phyloP scores from a whole-genome alignment of 2,797 vertebrate species.

The Sebastes hubbsi region DNA sequence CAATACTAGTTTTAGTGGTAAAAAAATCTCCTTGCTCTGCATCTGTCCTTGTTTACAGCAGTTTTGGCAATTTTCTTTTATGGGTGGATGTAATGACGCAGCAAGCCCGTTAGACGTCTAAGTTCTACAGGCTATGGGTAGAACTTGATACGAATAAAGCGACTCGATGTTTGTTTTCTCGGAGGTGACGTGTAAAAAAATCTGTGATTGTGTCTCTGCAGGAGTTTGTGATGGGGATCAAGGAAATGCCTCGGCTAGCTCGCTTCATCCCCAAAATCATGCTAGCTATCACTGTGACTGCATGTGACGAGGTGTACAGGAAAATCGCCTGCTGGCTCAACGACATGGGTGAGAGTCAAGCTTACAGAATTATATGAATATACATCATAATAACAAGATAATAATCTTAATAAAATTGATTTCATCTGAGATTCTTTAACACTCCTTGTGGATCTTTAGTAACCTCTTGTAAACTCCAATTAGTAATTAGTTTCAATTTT shows the following conservation, averaged over 20 bases:
- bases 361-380: not conserved
- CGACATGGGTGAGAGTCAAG: slow-evolving; percentile 89
- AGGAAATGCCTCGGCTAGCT: slow-evolving; percentile 90
- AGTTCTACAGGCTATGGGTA: not conserved
- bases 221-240: slow-evolving; percentile 95
- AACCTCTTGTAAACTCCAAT: not conserved
- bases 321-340: slow-evolving; percentile 98
- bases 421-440: not conserved
- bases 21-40: not conserved
- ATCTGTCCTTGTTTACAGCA: not conserved
- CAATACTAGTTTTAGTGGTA: not conserved
- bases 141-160: not conserved
- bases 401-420: not conserved
- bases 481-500: not conserved
- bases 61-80: not conserved
- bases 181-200: not conserved
- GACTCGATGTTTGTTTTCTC: not conserved
- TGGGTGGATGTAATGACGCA: not conserved
- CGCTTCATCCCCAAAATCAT: slow-evolving; percentile 95
- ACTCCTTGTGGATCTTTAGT: not conserved
- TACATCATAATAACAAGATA: not conserved
- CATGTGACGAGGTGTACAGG: slow-evolving; percentile 95
- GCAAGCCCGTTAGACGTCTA: not conserved
- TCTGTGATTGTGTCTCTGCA: slow-evolving; percentile 64
- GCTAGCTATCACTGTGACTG: slow-evolving; percentile 93